Evolutionary conservation across 2,797 vertebrate genomes (phyloP).

Genomic region (Aldrovandia affinis): DNA sequence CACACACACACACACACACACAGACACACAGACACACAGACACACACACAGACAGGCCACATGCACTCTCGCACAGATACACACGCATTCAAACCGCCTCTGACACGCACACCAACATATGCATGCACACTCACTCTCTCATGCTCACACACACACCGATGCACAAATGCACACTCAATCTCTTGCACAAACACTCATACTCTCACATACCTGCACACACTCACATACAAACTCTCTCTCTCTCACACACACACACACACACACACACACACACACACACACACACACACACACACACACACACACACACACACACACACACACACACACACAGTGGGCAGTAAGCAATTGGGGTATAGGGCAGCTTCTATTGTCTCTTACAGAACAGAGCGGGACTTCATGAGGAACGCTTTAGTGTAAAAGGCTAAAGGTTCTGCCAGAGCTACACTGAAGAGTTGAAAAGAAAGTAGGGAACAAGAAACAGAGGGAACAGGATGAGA

Average conservation of each 20-base stretch:
- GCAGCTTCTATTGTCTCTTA: neutral
- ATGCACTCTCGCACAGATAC: neutral
- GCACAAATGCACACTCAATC: constrained; percentile 19
- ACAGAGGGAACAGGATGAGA: constrained; percentile 29
- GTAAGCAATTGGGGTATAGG: neutral
- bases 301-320: neutral
- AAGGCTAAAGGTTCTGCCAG: neutral
- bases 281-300: constrained; percentile 29
- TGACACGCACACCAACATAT: neutral
- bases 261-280: constrained; percentile 27
- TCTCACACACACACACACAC: constrained; percentile 2
- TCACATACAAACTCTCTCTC: neutral
- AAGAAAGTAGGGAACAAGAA: no score
- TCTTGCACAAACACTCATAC: constrained; percentile 24
- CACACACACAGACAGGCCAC: neutral
- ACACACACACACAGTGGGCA: neutral
- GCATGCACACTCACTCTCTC: constrained; percentile 23
- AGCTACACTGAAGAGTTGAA: neutral
- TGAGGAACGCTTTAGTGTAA: no score
- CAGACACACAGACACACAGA: constrained; percentile 17
- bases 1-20: neutral
- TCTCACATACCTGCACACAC: neutral
- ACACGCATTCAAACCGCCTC: no score
- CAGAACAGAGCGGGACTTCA: neutral
- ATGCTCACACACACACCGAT: constrained; percentile 31